phyloP scores from a whole-genome alignment of 2,888 invertebrate genomes.

The Argyresthia goedartella region DNA sequence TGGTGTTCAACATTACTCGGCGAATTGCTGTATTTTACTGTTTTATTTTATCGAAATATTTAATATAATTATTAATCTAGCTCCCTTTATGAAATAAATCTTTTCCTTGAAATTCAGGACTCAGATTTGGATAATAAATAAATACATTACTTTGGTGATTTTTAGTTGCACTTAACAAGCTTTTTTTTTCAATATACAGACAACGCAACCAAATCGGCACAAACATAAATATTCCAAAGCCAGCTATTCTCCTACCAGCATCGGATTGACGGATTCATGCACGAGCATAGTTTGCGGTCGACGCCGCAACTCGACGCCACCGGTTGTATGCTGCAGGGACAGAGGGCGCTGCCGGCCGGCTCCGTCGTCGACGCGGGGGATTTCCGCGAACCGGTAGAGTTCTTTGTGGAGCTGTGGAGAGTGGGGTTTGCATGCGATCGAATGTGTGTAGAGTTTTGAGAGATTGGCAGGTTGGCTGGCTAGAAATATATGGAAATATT shows the following conservation, averaged over 20 bases:
- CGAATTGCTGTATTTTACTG: too few species aligned
- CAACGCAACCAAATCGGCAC: neutral
- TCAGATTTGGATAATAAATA: too few species aligned
- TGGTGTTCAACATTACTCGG: too few species aligned
- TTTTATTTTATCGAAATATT: too few species aligned
- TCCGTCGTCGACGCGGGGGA: constrained; percentile 16
- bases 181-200: too few species aligned
- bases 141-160: too few species aligned
- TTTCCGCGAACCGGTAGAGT: constrained; percentile 38
- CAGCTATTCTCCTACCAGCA: constrained; percentile 19
- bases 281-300: constrained; percentile 41
- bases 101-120: too few species aligned
- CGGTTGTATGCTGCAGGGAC: constrained; percentile 30
- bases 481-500: too few species aligned
- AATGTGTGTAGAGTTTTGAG: neutral
- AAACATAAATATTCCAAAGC: neutral
- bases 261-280: constrained; percentile 30
- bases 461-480: too few species aligned
- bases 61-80: too few species aligned
- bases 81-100: too few species aligned
- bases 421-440: neutral
- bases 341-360: constrained; percentile 24
- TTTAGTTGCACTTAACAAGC: too few species aligned
- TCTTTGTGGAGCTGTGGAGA: constrained; percentile 53
- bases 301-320: constrained; percentile 16